phyloP scores from a whole-genome alignment of 1,140 invertebrate genomes.

The Heliconius nattereri region DNA sequence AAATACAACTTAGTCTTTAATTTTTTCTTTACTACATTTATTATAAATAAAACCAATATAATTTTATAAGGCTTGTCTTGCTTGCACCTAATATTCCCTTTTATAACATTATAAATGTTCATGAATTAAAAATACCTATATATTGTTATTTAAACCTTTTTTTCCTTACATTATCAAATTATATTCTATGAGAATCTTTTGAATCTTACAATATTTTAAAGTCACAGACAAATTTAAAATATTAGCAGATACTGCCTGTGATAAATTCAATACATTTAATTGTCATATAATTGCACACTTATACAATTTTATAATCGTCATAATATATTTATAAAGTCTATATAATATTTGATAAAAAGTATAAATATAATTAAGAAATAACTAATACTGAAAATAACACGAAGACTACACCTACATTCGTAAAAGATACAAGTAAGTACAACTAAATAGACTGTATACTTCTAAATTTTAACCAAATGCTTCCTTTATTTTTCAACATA shows the following conservation, averaged over 20 bases:
- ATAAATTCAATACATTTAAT: neutral
- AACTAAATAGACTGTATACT: neutral
- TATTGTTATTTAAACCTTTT: neutral
- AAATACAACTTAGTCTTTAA: neutral
- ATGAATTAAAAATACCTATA: neutral
- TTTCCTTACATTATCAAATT: neutral
- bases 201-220: neutral
- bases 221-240: neutral
- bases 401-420: neutral
- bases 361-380: constrained; percentile 2
- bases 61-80: neutral
- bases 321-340: too few relatives aligned
- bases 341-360: neutral
- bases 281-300: neutral
- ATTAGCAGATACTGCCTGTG: neutral
- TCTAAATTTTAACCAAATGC: constrained; percentile 69
- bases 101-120: neutral
- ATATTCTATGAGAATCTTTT: constrained; percentile 11
- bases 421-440: neutral
- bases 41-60: neutral
- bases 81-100: neutral
- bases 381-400: constrained; percentile 12
- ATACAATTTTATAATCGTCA: neutral
- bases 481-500: constrained; percentile 74
- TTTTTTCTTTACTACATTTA: neutral